A percentile compares a stretch with the other conserved stretches of the same genome.
phyloP scores from a whole-genome alignment of 2,888 invertebrate genomes.

The Camptogramma bilineatum region DNA sequence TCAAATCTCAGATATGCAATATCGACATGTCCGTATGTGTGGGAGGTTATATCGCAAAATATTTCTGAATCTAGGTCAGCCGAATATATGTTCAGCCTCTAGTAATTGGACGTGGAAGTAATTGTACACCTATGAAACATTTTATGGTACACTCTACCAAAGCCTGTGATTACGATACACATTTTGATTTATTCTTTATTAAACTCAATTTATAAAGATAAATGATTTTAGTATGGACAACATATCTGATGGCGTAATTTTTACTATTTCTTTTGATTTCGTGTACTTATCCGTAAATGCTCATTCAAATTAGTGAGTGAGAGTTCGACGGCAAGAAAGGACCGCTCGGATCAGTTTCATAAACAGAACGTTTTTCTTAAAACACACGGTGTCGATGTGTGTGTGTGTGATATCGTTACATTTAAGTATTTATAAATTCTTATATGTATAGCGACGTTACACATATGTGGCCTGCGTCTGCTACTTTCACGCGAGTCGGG shows the following conservation, averaged over 20 bases:
- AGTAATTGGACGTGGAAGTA: slow-evolving; percentile 71
- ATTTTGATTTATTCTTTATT: slow-evolving; percentile 74
- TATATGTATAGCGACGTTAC: slow-evolving; percentile 55
- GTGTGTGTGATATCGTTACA: slow-evolving; percentile 40
- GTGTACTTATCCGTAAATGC: neutral
- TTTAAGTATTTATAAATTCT: slow-evolving; percentile 39
- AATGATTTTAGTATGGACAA: slow-evolving; percentile 55
- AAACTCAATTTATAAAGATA: slow-evolving; percentile 70
- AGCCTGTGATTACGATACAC: slow-evolving; percentile 70
- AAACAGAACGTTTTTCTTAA: slow-evolving; percentile 29
- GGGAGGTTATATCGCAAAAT: slow-evolving; percentile 73
- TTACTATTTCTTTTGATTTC: slow-evolving; percentile 24
- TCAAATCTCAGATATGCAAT: slow-evolving; percentile 64
- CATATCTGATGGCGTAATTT: slow-evolving; percentile 29
- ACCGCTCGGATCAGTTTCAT: slow-evolving; percentile 38
- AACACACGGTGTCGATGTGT: slow-evolving; percentile 26
- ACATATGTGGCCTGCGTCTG: slow-evolving; percentile 70
- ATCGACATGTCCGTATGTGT: slow-evolving; percentile 69
- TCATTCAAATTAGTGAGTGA: slow-evolving; percentile 10
- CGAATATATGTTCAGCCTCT: slow-evolving; percentile 64
- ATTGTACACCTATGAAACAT: slow-evolving; percentile 72
- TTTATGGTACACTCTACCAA: slow-evolving; percentile 64
- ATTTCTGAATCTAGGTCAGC: slow-evolving; percentile 68
- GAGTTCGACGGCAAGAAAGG: slow-evolving; percentile 23
- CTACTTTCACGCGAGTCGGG: slow-evolving; percentile 81